Percentiles rank a stretch among this genome's conserved stretches.
phyloP scores from a whole-genome alignment of 2,888 invertebrate genomes.

The Fragum fragum region DNA sequence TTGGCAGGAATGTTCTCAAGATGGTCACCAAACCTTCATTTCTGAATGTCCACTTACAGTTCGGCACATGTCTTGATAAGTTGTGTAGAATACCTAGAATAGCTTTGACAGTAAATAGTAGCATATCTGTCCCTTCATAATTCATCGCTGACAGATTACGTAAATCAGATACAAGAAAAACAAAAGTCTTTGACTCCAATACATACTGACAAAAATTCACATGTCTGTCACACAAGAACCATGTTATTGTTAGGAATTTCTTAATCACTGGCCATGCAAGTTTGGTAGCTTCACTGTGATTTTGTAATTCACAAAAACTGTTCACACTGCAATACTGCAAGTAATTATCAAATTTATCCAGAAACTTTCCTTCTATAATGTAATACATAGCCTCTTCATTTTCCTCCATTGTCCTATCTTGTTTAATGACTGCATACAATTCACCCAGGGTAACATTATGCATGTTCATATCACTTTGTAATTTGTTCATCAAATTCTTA shows the following conservation, averaged over 20 bases:
- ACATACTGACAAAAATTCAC: slow-evolving; percentile 77
- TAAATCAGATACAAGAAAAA: slow-evolving; percentile 47
- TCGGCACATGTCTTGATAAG: slow-evolving; percentile 77
- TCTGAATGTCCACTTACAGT: slow-evolving; percentile 74
- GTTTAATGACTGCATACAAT: slow-evolving; percentile 3
- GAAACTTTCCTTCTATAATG: slow-evolving; percentile 18
- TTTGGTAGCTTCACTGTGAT: slow-evolving; percentile 49
- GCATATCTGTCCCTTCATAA: slow-evolving; percentile 33
- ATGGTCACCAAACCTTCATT: slow-evolving; percentile 69
- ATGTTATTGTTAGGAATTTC: slow-evolving; percentile 75
- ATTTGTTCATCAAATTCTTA: neutral
- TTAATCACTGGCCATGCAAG: slow-evolving; percentile 74
- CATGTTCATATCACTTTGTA: neutral
- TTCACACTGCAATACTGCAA: slow-evolving; percentile 17
- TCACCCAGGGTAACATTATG: slow-evolving; percentile 2
- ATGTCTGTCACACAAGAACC: slow-evolving; percentile 81
- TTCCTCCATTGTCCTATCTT: neutral
- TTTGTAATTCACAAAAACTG: slow-evolving; percentile 54
- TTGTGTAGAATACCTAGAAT: slow-evolving; percentile 83
- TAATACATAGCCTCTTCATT: neutral
- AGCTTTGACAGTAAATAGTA: slow-evolving; percentile 56
- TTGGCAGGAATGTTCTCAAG: slow-evolving; percentile 63
- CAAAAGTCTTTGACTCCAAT: slow-evolving; percentile 54
- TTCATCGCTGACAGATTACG: slow-evolving; percentile 25
- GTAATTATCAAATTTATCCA: slow-evolving; percentile 36